Evolutionary conservation across 2,888 invertebrate genomes (phyloP), one percentile per base, ranked within the genome.

Genomic region (Dysmachus trigonus): DNA sequence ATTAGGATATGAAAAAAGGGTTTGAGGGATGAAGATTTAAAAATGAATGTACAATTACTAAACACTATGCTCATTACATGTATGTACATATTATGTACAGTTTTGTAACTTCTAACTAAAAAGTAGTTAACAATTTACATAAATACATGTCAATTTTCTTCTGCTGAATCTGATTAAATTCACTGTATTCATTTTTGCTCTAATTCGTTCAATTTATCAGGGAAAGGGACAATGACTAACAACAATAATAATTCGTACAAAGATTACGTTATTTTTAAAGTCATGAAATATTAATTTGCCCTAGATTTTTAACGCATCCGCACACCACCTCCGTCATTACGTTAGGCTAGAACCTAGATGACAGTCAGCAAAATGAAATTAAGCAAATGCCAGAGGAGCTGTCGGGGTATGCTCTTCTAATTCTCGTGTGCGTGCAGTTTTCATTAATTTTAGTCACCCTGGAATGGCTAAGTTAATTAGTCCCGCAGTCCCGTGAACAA

Each of bases 391-490:
- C 27, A 62, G 62, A 62, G 1, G 27, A 27, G 62, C 8, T 22
- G 62, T 13, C 22, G 62, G 62, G 22, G 51, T n/a, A n/a, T 62
- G 22, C 62, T 62, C 18, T 73, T 53, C 18, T 33, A 51, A 53
- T 53, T 62, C 33, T 33, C 6, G 8, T 31, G 33, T 53, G 53
- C 81, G n/a, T 62, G 81, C 62, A 53, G 53, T 81, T 81, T 62
- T 81, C 81, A 81, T 53, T 81, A 53, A 81, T 53, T 81, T 62
- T 31, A 81, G 53, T 13, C 33, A 22, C 33, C 53, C 53, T 53
- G 53, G 10, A 53, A 35, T 62, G 81, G 53, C 33, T n/a, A 81
- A 18, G 53, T 53, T 81, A 81, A 81, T 81, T 81, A 81, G 77
- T 30, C 31, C 33, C 81, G 27, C 15, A 5, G n/a, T 35, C 73